Conservation (phyloP, 2,888 invertebrate genomes). For the Sthenelais limicola region DNA sequence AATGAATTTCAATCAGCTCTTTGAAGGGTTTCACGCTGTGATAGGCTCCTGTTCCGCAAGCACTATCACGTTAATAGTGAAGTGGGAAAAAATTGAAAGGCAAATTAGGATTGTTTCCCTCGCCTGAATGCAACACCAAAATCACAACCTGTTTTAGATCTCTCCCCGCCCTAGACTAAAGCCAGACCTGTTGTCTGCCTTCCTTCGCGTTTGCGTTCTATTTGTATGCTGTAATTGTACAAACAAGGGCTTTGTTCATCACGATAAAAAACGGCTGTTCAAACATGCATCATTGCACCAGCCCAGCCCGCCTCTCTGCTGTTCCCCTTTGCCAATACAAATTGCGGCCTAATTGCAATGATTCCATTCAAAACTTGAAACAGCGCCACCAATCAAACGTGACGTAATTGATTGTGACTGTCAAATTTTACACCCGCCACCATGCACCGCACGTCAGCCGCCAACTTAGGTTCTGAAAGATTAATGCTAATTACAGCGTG, state of each 20-base stretch:
- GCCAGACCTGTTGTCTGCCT: not conserved
- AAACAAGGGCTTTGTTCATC: slow-evolving; percentile 25
- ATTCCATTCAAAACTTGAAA: slow-evolving; percentile 38
- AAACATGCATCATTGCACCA: slow-evolving; percentile 27
- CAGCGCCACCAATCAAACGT: slow-evolving; percentile 31
- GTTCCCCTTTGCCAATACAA: slow-evolving; percentile 15
- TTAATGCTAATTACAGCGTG: slow-evolving; percentile 28
- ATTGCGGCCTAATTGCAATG: slow-evolving; percentile 35
- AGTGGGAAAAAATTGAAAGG: no score
- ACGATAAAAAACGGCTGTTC: slow-evolving; percentile 32
- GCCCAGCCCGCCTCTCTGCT: not conserved
- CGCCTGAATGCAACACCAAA: no score
- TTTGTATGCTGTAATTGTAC: slow-evolving; percentile 36
- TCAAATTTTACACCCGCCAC: slow-evolving; percentile 35
- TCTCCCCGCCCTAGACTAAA: no score
- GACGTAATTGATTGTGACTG: slow-evolving; percentile 35
- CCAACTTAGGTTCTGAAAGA: slow-evolving; percentile 26
- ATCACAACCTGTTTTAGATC: no score
- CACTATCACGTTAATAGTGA: no score
- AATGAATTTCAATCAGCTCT: no score
- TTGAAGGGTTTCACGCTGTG: no score
- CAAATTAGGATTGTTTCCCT: no score
- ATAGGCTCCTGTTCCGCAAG: no score
- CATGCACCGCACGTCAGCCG: slow-evolving; percentile 29
- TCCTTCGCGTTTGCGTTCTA: not conserved